phyloP scores from a whole-genome alignment of 2,797 vertebrate genomes.

The Phyllotis vaccarum region DNA sequence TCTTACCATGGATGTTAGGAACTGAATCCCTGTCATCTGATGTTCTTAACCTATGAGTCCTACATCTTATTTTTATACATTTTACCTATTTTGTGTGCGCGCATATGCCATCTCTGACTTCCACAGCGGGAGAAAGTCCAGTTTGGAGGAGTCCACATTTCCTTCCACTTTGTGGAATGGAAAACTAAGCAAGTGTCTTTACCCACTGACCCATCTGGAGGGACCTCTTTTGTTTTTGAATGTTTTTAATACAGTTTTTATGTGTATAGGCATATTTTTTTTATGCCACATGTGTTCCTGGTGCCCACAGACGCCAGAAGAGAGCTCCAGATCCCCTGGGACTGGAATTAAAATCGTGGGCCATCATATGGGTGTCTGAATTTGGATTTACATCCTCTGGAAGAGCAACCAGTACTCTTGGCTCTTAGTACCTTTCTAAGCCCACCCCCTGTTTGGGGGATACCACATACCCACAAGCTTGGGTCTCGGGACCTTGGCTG shows the following conservation, averaged over 20 bases:
- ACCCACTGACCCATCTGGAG: neutral
- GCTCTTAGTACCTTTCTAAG: no score
- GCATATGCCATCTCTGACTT: neutral
- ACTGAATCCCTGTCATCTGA: neutral
- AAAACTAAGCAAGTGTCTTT: neutral
- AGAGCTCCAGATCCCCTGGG: neutral
- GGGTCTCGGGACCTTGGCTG: neutral
- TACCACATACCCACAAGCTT: neutral
- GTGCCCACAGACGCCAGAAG: neutral
- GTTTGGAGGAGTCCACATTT: no score
- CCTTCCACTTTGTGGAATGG: neutral
- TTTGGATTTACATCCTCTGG: no score
- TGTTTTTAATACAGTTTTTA: neutral
- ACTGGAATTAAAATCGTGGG: neutral
- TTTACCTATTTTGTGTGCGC: neutral
- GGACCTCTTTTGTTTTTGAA: neutral
- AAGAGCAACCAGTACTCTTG: neutral
- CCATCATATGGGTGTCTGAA: neutral
- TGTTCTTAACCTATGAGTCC: neutral
- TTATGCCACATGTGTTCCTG: neutral
- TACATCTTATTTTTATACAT: neutral
- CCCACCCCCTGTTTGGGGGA: no score
- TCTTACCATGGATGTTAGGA: neutral
- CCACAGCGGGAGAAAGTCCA: neutral
- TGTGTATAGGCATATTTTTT: neutral